Evolutionary conservation across 1,140 invertebrate genomes (phyloP), one percentile per base, ranked within the genome.

Genomic region (Nasonia longicornis): DNA sequence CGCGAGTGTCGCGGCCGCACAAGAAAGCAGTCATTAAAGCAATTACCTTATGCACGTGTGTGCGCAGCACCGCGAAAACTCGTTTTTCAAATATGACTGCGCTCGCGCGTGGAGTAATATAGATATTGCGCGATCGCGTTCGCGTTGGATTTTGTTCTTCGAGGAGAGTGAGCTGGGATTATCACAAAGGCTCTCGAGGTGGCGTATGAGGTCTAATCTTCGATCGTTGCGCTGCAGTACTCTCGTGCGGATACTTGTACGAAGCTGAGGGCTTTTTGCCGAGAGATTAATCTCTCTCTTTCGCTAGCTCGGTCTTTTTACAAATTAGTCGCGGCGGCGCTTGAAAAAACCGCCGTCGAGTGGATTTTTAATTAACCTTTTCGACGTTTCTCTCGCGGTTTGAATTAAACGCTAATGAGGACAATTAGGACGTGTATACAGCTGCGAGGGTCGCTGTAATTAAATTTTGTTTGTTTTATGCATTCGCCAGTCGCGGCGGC

Each of bases 11-110:
- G 29, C 66, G 67, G 42, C 6, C 20, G 45, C 22, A 64, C 48
- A 69, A 72, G 77, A 79, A 75, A 42, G 45, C 80, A 52, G 31
- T 77, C 74, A 81, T 81, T 81, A 81, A 76, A 71, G 73, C 31
- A 81, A 76, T 81, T 77, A 63, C 16, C n/a, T 72, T 71, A 48
- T 73, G 64, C 79, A 75, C 64, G 79, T 80, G 79, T 70, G 38
- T 31, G 66, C 20, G n/a, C 26, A 35, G 26, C 29, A 26, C 14
- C n/a, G 35, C 64, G 31, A 48, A 66, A 80, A 80, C 79, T 80
- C 79, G 72, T 80, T 80, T 80, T 48, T 80, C 63, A 80, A 69
- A 80, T 70, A 76, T 38, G 22, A 74, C 69, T 45, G 2, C 38
- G 22, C 6, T 2, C 6, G 64, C 16, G 16, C 14, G 71, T 42